phyloP scores from a whole-genome alignment of 2,113 vertebrate genomes.

The Psettodes erumei region DNA sequence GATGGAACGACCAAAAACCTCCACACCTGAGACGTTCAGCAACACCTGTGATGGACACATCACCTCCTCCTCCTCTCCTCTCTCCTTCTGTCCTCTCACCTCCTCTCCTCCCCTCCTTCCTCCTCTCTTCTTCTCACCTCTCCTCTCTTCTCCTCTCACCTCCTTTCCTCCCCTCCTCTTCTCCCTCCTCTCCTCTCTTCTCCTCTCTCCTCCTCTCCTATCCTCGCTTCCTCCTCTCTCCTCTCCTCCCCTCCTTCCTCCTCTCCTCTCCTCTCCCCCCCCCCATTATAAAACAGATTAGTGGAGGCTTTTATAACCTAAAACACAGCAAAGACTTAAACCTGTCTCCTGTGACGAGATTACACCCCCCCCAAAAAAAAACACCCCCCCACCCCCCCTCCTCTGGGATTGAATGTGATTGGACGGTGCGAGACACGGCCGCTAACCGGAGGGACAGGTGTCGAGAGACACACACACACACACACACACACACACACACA shows the following conservation, averaged over 20 bases:
- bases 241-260: neutral
- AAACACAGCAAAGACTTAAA: conserved; percentile 59
- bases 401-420: conserved; percentile 47
- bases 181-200: no score
- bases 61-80: no score
- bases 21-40: neutral
- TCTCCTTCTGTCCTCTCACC: no score
- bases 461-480: conserved; percentile 14
- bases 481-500: conserved; percentile 1
- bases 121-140: no score
- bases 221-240: no score
- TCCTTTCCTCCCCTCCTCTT: no score
- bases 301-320: conserved; percentile 47
- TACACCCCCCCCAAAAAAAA: conserved; percentile 26
- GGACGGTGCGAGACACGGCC: conserved; percentile 21
- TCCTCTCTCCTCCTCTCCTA: no score
- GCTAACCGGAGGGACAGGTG: conserved; percentile 54
- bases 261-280: neutral
- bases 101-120: no score
- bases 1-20: neutral
- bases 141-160: no score
- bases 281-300: conserved; percentile 68
- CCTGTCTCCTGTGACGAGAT: conserved; percentile 67
- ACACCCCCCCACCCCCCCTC: neutral
- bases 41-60: neutral